Percentiles rank a stretch among this genome's conserved stretches.
Conservation (phyloP, 2,113 vertebrate genomes). For the Siniperca knerii region DNA sequence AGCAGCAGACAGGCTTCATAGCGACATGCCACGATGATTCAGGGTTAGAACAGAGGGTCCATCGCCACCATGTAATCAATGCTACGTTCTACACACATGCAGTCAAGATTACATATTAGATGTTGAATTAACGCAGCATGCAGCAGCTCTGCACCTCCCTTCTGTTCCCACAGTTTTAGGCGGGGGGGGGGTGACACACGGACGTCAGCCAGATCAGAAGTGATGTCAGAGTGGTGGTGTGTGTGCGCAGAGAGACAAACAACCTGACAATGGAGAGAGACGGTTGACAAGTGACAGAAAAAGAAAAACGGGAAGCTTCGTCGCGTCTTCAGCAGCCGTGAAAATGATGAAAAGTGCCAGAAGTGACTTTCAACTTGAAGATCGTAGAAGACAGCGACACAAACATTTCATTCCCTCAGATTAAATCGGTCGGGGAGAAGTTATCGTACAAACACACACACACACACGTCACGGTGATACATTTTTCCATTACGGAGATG, state of each 20-base stretch:
- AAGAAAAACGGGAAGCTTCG: background rate
- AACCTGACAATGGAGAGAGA: background rate
- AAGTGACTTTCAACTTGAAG: background rate
- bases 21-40: conserved; percentile 12
- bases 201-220: conserved; percentile 69
- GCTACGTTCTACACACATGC: background rate
- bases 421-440: background rate
- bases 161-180: conserved; percentile 97
- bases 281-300: background rate
- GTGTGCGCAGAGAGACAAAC: background rate
- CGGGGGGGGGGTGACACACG: conserved; percentile 69
- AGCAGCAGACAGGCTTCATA: background rate
- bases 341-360: background rate
- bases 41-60: conserved; percentile 31
- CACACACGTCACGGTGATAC: background rate
- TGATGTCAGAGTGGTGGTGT: conserved; percentile 48
- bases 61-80: conserved; percentile 18
- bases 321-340: background rate
- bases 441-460: background rate
- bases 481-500: background rate
- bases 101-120: background rate
- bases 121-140: conserved; percentile 28
- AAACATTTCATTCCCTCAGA: background rate
- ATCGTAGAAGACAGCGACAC: background rate
- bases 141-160: conserved; percentile 88